Conservation (phyloP, 2,113 vertebrate species). For the Hemiprocne comata region DNA sequence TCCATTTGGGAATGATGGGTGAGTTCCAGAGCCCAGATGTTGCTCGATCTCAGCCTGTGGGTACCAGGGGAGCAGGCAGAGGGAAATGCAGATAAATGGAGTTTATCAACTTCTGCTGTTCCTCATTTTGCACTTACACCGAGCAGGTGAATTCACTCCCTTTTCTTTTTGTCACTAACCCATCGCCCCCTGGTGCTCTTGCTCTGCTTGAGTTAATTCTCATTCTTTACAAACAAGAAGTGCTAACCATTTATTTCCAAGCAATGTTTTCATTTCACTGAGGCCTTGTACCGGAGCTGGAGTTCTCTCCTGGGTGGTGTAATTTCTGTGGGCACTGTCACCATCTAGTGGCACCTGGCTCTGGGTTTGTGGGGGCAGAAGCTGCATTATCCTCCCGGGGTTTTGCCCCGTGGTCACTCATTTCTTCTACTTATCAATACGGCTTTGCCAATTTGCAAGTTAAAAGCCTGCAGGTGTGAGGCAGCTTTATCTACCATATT, state of each 20-base stretch:
- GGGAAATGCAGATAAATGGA: not conserved
- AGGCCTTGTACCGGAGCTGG: fast-evolving
- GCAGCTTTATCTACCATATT: not conserved
- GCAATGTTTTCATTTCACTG: fast-evolving
- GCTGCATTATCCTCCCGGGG: fast-evolving
- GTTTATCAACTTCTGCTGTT: fast-evolving
- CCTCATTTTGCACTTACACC: not conserved
- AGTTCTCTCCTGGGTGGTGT: not conserved
- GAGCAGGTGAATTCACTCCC: not conserved
- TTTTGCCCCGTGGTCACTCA: fast-evolving
- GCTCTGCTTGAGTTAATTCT: not conserved
- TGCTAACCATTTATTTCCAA: not conserved
- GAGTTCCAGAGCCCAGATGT: not conserved
- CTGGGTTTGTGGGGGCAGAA: not conserved
- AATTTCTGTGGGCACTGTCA: slow-evolving; percentile 29
- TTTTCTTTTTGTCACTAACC: not conserved
- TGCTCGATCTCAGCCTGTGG: fast-evolving
- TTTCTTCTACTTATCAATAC: not conserved
- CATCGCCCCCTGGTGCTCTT: not conserved
- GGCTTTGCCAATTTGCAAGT: too few relatives aligned
- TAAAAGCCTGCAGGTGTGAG: not conserved
- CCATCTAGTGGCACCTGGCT: slow-evolving; percentile 43
- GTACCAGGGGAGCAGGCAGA: not conserved
- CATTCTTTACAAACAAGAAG: not conserved
- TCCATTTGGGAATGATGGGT: fast-evolving